Evolutionary conservation across 1,140 invertebrate species (phyloP), one percentile per base, ranked within the genome.

Genomic region (Ceratina calcarata): DNA sequence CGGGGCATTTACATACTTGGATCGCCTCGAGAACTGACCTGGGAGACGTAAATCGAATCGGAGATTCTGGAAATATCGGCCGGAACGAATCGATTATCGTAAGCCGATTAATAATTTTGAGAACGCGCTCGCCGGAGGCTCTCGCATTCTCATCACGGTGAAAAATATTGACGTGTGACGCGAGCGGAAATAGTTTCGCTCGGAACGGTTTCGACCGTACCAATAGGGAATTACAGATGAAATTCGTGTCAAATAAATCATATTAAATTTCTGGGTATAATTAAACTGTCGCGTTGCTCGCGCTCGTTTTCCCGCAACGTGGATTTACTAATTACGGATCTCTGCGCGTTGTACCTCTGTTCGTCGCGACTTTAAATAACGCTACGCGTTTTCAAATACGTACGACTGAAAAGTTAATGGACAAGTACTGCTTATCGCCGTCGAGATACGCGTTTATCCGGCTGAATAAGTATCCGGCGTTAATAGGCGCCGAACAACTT

Each of bases 241-340:
- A 68, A 76, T 58, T 22, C 53, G 0, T 18, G 37, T 71, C 67
- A 61, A 78, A 78, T 78, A 62, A 78, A 78, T 78, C 75, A 22
- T 45, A 71, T 69, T 61, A 78, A 51, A 24, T 62, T 78, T 71
- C 67, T 32, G 24, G 49, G 37, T 70, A 22, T 77, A 62, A 77
- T 77, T 77, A 70, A 77, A 77, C 67, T 61, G 75, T 13, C 66
- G 65, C 12, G 45, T 22, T 18, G 55, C 4, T 51, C 37, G 24
- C 22, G 57, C 53, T 77, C 64, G 32, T 62, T 53, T 60, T n/a
- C 20, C 37, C n/a, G 37, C 37, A 10, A 1, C 66, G 27, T 10
- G 66, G 22, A 51, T 32, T 22, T 32, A 69, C 55, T 53, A 77
- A 77, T 70, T 70, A 70, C 57, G 22, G 7, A 2, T 73, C 37